Percentiles rank a stretch among this genome's conserved stretches.
Evolutionary conservation across 2,888 invertebrate species (phyloP).

Genomic region (Conchocele bisecta): DNA sequence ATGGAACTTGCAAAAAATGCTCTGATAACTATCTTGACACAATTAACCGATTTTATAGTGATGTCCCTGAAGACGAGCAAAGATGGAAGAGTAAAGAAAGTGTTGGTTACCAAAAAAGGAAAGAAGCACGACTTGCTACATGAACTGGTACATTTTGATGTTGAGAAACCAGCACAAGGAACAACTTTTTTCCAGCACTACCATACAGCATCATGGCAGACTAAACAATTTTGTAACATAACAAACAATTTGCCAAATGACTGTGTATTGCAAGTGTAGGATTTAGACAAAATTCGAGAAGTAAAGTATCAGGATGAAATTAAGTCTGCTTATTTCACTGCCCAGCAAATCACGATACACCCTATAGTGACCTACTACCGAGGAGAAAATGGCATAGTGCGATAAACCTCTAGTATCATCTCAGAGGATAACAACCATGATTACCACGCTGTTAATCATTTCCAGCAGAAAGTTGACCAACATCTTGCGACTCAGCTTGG

Average conservation of each 20-base stretch:
- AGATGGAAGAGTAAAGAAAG: slow-evolving; percentile 18
- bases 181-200: slow-evolving; percentile 36
- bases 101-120: slow-evolving; percentile 32
- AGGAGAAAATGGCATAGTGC: slow-evolving; percentile 3
- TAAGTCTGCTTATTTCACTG: slow-evolving; percentile 36
- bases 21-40: slow-evolving; percentile 22
- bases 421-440: slow-evolving; percentile 52
- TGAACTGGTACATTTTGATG: slow-evolving; percentile 36
- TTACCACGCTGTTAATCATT: slow-evolving; percentile 49
- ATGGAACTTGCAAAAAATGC: slow-evolving; percentile 46
- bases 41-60: slow-evolving; percentile 19
- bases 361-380: slow-evolving; percentile 50
- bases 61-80: slow-evolving; percentile 12
- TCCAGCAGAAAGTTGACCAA: slow-evolving; percentile 6
- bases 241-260: slow-evolving; percentile 32
- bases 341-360: slow-evolving; percentile 50
- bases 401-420: slow-evolving; percentile 34
- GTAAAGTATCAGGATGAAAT: slow-evolving; percentile 47
- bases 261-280: slow-evolving; percentile 80
- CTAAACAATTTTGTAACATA: slow-evolving; percentile 35
- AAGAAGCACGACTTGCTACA: slow-evolving; percentile 19
- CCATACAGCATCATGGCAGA: slow-evolving; percentile 47
- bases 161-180: slow-evolving; percentile 41
- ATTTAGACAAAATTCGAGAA: slow-evolving; percentile 84
- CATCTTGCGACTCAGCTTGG: background rate